Percentiles rank a stretch among this genome's conserved stretches.
Conservation (phyloP, 2,113 vertebrate genomes). For the Hucho hucho region DNA sequence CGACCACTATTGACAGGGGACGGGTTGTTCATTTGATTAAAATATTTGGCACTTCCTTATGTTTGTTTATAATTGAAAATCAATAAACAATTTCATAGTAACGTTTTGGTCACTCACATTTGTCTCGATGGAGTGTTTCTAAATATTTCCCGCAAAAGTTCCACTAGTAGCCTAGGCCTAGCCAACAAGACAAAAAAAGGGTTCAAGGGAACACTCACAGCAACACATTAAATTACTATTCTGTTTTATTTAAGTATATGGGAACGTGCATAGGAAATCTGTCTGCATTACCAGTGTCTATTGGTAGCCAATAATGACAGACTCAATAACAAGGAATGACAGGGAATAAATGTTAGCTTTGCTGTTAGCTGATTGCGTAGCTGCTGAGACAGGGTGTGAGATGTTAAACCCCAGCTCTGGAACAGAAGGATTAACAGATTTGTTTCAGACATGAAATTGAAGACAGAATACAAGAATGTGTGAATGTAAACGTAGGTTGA, state of each 20-base stretch:
- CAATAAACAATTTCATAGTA: too few relatives aligned
- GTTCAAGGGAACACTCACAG: not conserved
- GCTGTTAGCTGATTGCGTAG: constrained; percentile 14
- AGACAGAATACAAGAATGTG: too few relatives aligned
- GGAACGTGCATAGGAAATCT: too few relatives aligned
- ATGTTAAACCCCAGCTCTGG: constrained; percentile 21
- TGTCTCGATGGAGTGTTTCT: too few relatives aligned
- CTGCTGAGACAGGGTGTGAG: constrained; percentile 24
- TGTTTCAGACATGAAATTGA: constrained; percentile 18
- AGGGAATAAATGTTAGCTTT: constrained; percentile 1
- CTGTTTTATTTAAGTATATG: not conserved
- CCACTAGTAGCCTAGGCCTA: too few relatives aligned
- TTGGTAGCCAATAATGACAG: not conserved
- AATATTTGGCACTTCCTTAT: constrained; percentile 20
- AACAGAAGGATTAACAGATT: constrained; percentile 9
- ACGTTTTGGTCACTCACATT: too few relatives aligned
- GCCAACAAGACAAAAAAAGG: not conserved
- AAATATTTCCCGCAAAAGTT: too few relatives aligned
- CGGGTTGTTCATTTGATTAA: constrained; percentile 10
- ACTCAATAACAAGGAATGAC: not conserved
- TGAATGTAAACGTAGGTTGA: too few relatives aligned
- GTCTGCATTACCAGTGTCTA: too few relatives aligned
- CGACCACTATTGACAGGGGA: not conserved
- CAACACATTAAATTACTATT: too few relatives aligned
- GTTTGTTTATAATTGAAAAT: not conserved